Evolutionary conservation across 2,113 vertebrate genomes (phyloP), one percentile per base, ranked within the genome.

Genomic region (Xenopus laevis): DNA sequence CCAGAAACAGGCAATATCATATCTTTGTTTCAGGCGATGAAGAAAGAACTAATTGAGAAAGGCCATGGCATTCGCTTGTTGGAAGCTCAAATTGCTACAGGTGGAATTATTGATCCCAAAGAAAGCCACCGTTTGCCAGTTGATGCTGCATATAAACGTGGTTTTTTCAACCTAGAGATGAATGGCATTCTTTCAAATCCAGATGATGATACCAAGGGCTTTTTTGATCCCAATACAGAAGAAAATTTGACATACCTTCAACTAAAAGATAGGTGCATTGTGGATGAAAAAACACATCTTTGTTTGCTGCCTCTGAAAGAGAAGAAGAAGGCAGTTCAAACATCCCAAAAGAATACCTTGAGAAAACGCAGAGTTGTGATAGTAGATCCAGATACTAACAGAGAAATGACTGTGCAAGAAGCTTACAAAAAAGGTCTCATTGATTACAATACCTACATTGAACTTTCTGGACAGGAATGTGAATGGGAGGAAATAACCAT

Each of bases 401-500:
- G 92, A 77, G 96, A 99, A 82, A 98, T 99, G 98, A 94, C 93
- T 0, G 88, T 98, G 30, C 92, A 89, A 80, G 95, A 98, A 84
- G 98, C 98, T 0, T 98, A 94, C 80, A 88, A 93, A 78, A 98
- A 94, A 83, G 88, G 92, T 40, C 91, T 93, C 11, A 99, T 99
- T 16, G 96, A 99, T 87, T 90, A 93, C 10, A 87, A 93, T 3
- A 98, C 95, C 69, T 99, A 89, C 13, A 45, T 87, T 64, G 95
- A 98, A 61, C 88, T 99, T 47, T 92, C 93, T 15, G 84, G 89
- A 62, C 95, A 99, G 78, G 97, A 99, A 75, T 96, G 95, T 20
- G 97, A 98, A 80, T 99, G 97, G 97, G 96, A 98, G 82, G 97
- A 99, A 81, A 94, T 95, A 55, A 95, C 93, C 4, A 92, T 92